These are phyloP conservation scores for Chitala chitala DNA, from an alignment of 2,113 vertebrate species.

Conservation along the genomic window DNA sequence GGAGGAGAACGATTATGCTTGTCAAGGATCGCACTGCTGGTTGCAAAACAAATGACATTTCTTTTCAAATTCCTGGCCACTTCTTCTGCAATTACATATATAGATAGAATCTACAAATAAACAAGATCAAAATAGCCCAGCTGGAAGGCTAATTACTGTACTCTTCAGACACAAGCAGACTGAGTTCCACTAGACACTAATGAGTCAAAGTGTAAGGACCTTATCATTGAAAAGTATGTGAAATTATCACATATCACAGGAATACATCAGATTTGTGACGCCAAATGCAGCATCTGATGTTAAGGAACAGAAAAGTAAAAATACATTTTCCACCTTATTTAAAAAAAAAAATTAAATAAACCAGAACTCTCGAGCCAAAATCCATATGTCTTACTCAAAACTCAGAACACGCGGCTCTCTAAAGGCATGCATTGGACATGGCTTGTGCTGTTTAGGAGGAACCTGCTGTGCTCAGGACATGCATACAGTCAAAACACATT, in stretches of 20 bases:
- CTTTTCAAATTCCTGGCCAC: neutral
- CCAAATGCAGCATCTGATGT: neutral
- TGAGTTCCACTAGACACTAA: neutral
- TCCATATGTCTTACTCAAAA: neutral
- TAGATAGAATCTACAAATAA: neutral
- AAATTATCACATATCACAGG: neutral
- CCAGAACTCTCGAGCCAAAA: neutral
- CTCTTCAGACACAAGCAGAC: too few species aligned
- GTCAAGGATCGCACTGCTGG: neutral
- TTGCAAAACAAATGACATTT: neutral
- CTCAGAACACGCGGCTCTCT: neutral
- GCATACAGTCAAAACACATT: constrained; percentile 2
- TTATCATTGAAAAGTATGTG: neutral
- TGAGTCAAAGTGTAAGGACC: neutral
- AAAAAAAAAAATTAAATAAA: neutral
- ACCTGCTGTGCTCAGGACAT: neutral
- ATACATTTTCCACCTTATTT: neutral
- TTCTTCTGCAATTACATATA: neutral
- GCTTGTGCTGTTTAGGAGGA: neutral
- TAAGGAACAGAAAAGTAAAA: neutral
- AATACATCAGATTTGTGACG: neutral
- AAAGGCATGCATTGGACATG: neutral
- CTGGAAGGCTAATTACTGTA: neutral
- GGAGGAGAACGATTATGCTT: neutral
- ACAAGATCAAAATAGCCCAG: neutral